These are phyloP conservation scores for Gryon sp. DNA, from an alignment of 1,140 invertebrate species.

Conservation along the genomic window DNA sequence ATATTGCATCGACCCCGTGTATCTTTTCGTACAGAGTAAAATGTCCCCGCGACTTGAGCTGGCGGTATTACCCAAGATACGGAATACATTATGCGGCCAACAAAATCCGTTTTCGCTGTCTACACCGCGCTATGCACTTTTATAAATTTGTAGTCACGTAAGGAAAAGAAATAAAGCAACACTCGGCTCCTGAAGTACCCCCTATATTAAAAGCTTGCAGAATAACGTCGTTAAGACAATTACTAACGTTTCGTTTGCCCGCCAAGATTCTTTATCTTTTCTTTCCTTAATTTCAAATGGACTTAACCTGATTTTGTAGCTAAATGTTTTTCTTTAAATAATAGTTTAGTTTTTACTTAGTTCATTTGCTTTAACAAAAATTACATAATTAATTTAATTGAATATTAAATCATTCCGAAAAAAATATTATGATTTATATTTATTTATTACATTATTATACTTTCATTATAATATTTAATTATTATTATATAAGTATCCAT, in stretches of 20 bases:
- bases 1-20: slow-evolving; percentile 58
- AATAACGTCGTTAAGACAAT: slow-evolving; percentile 53
- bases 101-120: slow-evolving; percentile 61
- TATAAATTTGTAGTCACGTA: slow-evolving; percentile 63
- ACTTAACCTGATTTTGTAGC: no score
- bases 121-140: slow-evolving; percentile 42
- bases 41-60: slow-evolving; percentile 48
- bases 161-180: slow-evolving; percentile 50
- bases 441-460: no score
- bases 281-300: background rate
- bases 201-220: slow-evolving; percentile 55
- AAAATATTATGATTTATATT: no score
- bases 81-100: slow-evolving; percentile 60
- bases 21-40: slow-evolving; percentile 54
- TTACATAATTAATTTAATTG: no score
- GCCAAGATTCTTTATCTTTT: slow-evolving; percentile 11
- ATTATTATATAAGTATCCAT: no score
- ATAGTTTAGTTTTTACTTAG: no score
- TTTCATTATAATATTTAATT: no score
- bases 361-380: no score
- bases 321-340: no score
- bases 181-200: slow-evolving; percentile 32
- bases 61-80: slow-evolving; percentile 55
- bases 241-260: slow-evolving; percentile 37
- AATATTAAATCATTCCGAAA: no score